Evolutionary conservation across 2,888 invertebrate species (phyloP).

Genomic region (Stenotaenia linearis): DNA sequence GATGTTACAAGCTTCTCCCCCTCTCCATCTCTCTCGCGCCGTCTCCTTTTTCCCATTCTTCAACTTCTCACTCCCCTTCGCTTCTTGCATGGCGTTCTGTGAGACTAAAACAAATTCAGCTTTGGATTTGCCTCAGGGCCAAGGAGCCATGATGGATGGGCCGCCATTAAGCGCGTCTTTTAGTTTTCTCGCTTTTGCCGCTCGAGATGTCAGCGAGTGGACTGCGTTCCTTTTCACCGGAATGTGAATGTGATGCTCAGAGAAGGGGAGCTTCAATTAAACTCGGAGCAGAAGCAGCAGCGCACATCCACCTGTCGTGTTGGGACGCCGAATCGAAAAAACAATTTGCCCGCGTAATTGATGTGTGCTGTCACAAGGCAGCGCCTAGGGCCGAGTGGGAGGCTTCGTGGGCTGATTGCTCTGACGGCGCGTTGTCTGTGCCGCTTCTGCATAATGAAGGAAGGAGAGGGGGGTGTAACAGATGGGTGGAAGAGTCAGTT

Average conservation of each 20-base stretch:
- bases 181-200: slow-evolving; percentile 21
- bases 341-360: slow-evolving; percentile 20
- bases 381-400: slow-evolving; percentile 20
- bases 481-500: slow-evolving; percentile 19
- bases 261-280: slow-evolving; percentile 1
- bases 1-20: neutral
- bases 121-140: neutral
- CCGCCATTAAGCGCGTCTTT: slow-evolving; percentile 21
- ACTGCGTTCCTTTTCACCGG: neutral
- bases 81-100: neutral
- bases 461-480: neutral
- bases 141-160: neutral
- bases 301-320: slow-evolving; percentile 26
- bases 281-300: neutral
- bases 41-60: slow-evolving; percentile 12
- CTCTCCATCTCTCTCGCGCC: neutral
- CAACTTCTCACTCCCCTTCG: slow-evolving; percentile 12
- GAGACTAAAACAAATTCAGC: slow-evolving; percentile 22
- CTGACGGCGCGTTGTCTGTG: slow-evolving; percentile 19
- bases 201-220: slow-evolving; percentile 2
- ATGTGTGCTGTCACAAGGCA: slow-evolving; percentile 12
- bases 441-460: slow-evolving; percentile 24
- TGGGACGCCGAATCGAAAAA: slow-evolving; percentile 21
- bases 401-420: slow-evolving; percentile 20
- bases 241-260: neutral